phyloP scores from a whole-genome alignment of 2,113 vertebrate species.

The Garra rufa region DNA sequence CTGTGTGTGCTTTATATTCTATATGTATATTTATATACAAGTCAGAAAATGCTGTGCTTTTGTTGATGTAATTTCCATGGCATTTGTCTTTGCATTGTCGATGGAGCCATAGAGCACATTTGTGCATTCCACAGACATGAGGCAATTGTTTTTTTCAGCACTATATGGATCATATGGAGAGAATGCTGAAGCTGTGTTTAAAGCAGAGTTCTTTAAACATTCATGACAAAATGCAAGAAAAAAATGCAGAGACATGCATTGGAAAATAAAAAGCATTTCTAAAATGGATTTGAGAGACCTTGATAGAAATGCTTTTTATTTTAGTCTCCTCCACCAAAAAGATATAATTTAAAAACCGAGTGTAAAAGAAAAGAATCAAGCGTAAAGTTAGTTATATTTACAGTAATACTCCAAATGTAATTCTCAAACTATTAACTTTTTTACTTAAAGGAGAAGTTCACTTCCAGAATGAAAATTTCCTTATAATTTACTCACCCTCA shows the following conservation, averaged over 20 bases:
- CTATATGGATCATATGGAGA: not conserved
- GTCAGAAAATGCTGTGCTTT: not conserved
- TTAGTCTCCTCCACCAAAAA: not conserved
- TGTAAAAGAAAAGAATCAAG: not conserved
- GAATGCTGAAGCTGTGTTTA: not conserved
- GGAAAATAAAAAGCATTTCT: not conserved
- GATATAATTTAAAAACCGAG: not conserved
- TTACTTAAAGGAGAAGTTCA: not conserved
- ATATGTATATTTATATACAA: not conserved
- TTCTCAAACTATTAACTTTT: not conserved
- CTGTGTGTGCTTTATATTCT: not conserved
- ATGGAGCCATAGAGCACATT: conserved; percentile 2
- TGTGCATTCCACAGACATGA: conserved; percentile 42
- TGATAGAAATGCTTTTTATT: too few relatives aligned
- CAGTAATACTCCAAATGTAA: not conserved
- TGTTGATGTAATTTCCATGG: not conserved
- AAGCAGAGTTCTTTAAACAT: conserved; percentile 13
- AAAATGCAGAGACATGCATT: not conserved
- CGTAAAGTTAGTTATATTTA: not conserved
- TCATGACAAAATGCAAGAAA: conserved; percentile 2
- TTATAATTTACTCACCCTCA: too few relatives aligned
- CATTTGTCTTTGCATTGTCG: not conserved
- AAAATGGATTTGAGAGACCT: conserved; percentile 10
- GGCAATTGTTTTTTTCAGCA: conserved; percentile 3
- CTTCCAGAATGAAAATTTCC: too few relatives aligned